Conservation (phyloP, 1,140 invertebrate genomes). For the Radopholus similis region DNA sequence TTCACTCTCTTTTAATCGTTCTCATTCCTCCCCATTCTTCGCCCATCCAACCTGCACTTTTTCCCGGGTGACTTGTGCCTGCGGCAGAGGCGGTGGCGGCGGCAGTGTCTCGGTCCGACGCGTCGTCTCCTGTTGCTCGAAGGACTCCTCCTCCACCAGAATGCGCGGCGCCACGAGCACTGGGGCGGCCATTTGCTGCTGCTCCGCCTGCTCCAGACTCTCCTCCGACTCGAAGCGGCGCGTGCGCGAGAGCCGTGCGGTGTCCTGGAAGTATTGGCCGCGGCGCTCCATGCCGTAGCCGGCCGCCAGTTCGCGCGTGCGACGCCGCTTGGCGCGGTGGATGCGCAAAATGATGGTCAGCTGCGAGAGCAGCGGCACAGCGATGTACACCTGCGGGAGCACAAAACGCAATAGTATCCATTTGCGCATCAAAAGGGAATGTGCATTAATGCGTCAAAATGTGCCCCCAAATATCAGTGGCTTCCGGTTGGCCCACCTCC, state of each 20-base stretch:
- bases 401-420: slow-evolving; percentile 23
- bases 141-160: no score
- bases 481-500: slow-evolving; percentile 9
- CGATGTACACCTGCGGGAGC: slow-evolving; percentile 24
- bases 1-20: no score
- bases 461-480: slow-evolving; percentile 1
- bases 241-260: slow-evolving; percentile 10
- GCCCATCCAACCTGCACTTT: no score
- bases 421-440: slow-evolving; percentile 6
- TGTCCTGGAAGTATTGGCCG: slow-evolving; percentile 31
- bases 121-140: no score
- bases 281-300: slow-evolving; percentile 39
- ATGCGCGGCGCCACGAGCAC: no score
- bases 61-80: no score
- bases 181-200: no score
- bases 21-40: not conserved
- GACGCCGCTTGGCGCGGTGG: slow-evolving; percentile 3
- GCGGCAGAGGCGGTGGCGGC: no score
- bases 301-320: slow-evolving; percentile 24
- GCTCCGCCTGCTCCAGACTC: slow-evolving; percentile 17
- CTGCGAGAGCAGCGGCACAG: slow-evolving; percentile 14
- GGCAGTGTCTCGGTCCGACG: no score
- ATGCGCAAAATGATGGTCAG: slow-evolving; percentile 27
- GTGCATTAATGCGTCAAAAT: no score
- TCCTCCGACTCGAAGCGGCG: slow-evolving; percentile 15